These are phyloP conservation scores for Lasioglossum malachurum DNA, from an alignment of 2,888 invertebrate species.

Conservation along the genomic window DNA sequence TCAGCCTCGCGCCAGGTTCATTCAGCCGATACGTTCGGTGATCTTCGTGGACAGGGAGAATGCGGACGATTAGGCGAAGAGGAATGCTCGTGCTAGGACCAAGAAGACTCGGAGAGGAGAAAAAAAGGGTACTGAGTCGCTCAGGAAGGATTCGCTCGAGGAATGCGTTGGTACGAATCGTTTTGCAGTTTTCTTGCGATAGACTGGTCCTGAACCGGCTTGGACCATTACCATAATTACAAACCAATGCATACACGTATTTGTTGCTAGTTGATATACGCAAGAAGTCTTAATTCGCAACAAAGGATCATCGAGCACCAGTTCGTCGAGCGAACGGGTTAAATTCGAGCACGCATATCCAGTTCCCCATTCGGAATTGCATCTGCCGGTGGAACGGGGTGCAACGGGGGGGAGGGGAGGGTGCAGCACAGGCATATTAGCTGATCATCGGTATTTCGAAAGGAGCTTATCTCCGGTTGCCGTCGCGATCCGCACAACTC, in stretches of 20 bases:
- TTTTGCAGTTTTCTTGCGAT: slow-evolving; percentile 73
- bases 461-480: slow-evolving; percentile 51
- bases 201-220: neutral
- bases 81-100: neutral
- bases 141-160: slow-evolving; percentile 75
- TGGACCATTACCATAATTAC: too few species aligned
- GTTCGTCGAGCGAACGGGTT: slow-evolving; percentile 40
- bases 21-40: slow-evolving; percentile 52
- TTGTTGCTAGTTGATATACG: too few species aligned
- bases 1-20: slow-evolving; percentile 64
- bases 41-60: slow-evolving; percentile 56
- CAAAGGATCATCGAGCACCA: neutral
- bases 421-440: slow-evolving; percentile 49
- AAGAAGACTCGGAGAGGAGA: neutral
- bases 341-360: slow-evolving; percentile 23
- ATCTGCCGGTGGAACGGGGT: slow-evolving; percentile 59
- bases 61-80: slow-evolving; percentile 48
- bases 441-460: slow-evolving; percentile 58
- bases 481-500: slow-evolving; percentile 63
- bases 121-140: neutral
- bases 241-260: too few species aligned
- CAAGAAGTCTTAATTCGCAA: neutral
- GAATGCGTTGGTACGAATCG: slow-evolving; percentile 64
- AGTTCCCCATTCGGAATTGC: slow-evolving; percentile 63
- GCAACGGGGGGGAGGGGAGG: neutral